These are phyloP conservation scores for Eremobia ochroleuca DNA, from an alignment of 2,888 invertebrate species.

Conservation along the genomic window DNA sequence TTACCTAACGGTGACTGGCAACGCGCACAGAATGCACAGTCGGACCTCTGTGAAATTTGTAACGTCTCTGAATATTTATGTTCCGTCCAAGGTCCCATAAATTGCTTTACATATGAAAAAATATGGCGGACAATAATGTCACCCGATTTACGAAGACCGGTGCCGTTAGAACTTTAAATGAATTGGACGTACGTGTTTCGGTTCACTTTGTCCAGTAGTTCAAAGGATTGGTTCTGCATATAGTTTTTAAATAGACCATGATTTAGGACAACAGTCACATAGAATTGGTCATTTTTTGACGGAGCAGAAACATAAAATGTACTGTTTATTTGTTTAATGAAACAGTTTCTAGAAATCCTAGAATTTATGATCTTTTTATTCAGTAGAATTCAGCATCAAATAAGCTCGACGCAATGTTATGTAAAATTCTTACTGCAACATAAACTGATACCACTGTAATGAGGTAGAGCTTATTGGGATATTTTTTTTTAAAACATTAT, in stretches of 20 bases:
- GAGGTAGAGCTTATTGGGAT: too few relatives aligned
- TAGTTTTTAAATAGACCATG: conserved; percentile 24
- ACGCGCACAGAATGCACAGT: conserved; percentile 79
- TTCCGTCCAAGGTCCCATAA: conserved; percentile 81
- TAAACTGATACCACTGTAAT: too few relatives aligned
- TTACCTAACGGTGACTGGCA: conserved; percentile 82
- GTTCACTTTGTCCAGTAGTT: conserved; percentile 31
- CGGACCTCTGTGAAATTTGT: conserved; percentile 81
- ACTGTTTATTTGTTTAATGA: not conserved
- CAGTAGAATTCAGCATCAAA: not conserved
- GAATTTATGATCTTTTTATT: not conserved
- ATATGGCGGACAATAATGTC: conserved; percentile 71
- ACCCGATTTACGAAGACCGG: conserved; percentile 63
- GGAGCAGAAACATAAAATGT: not conserved
- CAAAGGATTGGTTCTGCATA: conserved; percentile 37
- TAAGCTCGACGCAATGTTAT: not conserved
- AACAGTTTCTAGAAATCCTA: not conserved
- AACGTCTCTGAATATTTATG: conserved; percentile 84
- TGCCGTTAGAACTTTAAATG: conserved; percentile 68
- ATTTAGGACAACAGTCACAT: conserved; percentile 22
- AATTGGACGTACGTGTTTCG: conserved; percentile 51
- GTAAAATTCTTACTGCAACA: not conserved
- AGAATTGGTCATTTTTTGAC: not conserved
- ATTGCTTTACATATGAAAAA: conserved; percentile 70
- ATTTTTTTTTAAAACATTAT: not conserved